Evolutionary conservation across 2,888 invertebrate species (phyloP).

Genomic region (Volucella bombylans): DNA sequence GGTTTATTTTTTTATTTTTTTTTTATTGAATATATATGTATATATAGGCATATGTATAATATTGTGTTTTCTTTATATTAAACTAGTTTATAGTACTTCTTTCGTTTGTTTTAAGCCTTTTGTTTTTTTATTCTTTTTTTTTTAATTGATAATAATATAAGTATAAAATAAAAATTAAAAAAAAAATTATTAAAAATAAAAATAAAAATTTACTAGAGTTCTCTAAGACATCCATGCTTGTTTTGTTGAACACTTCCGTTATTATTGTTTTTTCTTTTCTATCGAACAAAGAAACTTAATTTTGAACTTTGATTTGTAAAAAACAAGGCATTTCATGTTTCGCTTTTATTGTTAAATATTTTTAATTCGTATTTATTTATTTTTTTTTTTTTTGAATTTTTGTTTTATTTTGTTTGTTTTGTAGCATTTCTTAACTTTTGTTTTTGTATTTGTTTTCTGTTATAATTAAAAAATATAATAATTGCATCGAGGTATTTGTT

Average conservation of each 20-base stretch:
- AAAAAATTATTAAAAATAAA: conserved; percentile 30
- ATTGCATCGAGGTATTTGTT: conserved; percentile 72
- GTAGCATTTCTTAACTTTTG: not conserved
- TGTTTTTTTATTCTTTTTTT: too few species aligned
- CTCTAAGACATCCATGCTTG: conserved; percentile 35
- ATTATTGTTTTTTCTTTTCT: conserved; percentile 52
- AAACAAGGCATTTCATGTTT: conserved; percentile 73
- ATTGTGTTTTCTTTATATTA: conserved; percentile 35
- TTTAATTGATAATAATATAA: conserved; percentile 41
- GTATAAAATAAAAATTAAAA: conserved; percentile 18
- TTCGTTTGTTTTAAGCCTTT: conserved; percentile 54
- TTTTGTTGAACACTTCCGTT: conserved; percentile 63
- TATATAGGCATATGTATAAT: conserved; percentile 10
- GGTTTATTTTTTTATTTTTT: conserved; percentile 47
- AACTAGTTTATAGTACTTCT: conserved; percentile 70
- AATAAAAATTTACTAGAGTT: conserved; percentile 61
- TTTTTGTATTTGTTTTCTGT: conserved; percentile 36
- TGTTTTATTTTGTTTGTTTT: conserved; percentile 18
- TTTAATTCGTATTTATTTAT: conserved; percentile 7
- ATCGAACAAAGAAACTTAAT: conserved; percentile 55
- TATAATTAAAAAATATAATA: conserved; percentile 61
- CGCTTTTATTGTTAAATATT: conserved; percentile 75
- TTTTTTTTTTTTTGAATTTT: conserved; percentile 8
- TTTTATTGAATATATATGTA: conserved; percentile 29
- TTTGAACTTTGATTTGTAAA: conserved; percentile 67